Evolutionary conservation across 2,797 vertebrate genomes (phyloP), one percentile per base, ranked within the genome.

Genomic region (Brachyalestes nurse): DNA sequence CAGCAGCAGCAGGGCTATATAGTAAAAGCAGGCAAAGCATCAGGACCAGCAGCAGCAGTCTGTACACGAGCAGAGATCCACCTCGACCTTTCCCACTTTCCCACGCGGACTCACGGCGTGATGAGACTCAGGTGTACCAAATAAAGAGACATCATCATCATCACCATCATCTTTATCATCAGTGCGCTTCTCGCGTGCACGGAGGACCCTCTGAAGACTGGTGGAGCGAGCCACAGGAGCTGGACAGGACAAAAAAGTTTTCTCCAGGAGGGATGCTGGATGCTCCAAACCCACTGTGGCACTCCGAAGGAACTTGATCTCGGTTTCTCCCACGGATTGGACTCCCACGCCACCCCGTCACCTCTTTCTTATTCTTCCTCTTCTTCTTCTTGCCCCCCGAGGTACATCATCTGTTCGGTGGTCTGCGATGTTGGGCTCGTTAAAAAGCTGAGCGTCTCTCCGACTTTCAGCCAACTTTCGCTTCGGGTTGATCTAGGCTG

Each of bases 1-100:
- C 93, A 87, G 84, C 82, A 85, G 87, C 81, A 77, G 85, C 88
- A 60, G 75, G 80, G 73, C 75, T 94, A 95, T 94, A 95, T 95
- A 93, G 93, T 90, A 84, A 86, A 91, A 90, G 88, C 85, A 87
- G 85, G 87, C 89, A 85, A 86, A 93, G 93, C 94, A 95, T 95
- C 94, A 94, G 93, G 92, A 95, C 93, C 94, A 94, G 10, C 45
- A 62, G 60, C 69, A 87, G 82, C 70, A 82, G 75, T 83, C 57
- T 25, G 57, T 83, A 77, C 82, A 75, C 42, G 60, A 82, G 77
- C 78, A 72, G 65, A 79, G 5, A 51, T 17, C 49, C 60, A 25
- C 64, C 51, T 71, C 2, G 12, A 58, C 55, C 23, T 42, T 66
- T 61, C 65, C 71, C 78, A 79, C 23, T 42, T 66, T 61, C 65